Evolutionary conservation across 2,113 vertebrate genomes (phyloP).

Genomic region (Kryptolebias marmoratus): DNA sequence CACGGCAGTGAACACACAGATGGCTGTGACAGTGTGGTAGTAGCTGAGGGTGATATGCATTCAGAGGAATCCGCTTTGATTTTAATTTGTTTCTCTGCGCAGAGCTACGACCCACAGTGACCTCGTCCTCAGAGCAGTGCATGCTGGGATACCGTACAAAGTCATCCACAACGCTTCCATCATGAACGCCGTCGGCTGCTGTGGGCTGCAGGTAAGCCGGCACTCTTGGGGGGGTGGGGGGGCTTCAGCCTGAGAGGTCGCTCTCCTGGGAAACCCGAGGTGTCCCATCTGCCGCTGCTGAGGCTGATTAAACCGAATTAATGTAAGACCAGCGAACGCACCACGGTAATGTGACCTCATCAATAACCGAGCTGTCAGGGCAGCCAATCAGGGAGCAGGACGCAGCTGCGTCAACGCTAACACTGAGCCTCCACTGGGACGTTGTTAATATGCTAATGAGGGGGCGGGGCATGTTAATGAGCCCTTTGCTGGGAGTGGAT

Average conservation of each 20-base stretch:
- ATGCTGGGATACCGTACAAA: slow-evolving; percentile 87
- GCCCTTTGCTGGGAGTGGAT: slow-evolving; percentile 19
- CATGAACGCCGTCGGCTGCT: slow-evolving; percentile 95
- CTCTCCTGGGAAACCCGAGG: not conserved
- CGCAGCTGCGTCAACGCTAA: slow-evolving; percentile 51
- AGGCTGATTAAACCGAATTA: slow-evolving; percentile 14
- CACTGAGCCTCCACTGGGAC: slow-evolving; percentile 37
- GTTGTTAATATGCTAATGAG: slow-evolving; percentile 68
- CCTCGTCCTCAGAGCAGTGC: slow-evolving; percentile 90
- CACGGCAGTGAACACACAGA: no score
- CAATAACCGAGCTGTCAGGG: slow-evolving; percentile 73
- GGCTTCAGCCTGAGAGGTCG: not conserved
- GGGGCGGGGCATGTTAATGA: slow-evolving; percentile 71
- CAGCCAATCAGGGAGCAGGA: slow-evolving; percentile 56
- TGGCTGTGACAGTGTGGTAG: no score
- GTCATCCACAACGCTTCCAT: slow-evolving; percentile 98
- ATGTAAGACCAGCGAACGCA: slow-evolving; percentile 9
- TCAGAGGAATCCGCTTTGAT: not conserved
- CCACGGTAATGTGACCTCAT: slow-evolving; percentile 43
- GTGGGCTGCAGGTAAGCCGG: slow-evolving; percentile 88
- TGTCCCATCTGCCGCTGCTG: slow-evolving; percentile 32
- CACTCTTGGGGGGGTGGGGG: not conserved
- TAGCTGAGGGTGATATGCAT: no score
- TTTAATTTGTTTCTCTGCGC: slow-evolving; percentile 12
- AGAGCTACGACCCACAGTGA: slow-evolving; percentile 98